Evolutionary conservation across 2,888 invertebrate genomes (phyloP).

Genomic region (Teleiodes luculella): DNA sequence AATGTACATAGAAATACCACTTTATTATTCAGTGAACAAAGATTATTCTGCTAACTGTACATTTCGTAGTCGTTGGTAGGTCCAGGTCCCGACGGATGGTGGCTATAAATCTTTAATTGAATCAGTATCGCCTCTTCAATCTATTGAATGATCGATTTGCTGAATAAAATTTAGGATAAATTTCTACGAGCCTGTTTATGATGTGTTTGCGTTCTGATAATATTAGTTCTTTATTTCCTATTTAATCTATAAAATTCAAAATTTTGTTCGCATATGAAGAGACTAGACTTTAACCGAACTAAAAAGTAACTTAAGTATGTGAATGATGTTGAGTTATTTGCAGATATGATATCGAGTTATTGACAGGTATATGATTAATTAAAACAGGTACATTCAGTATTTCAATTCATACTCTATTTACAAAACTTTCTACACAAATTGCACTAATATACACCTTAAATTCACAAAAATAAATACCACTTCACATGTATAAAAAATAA

Average conservation of each 20-base stretch:
- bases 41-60: neutral
- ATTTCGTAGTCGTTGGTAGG: conserved; percentile 20
- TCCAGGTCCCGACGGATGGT: conserved; percentile 39
- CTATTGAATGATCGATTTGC: conserved; percentile 41
- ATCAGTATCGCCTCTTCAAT: conserved; percentile 52
- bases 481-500: neutral
- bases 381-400: neutral
- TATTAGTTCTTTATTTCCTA: neutral
- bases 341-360: too few species aligned
- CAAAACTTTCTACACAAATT: conserved; percentile 40
- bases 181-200: neutral
- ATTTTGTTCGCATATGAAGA: too few species aligned
- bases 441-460: conserved; percentile 26
- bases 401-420: conserved; percentile 31
- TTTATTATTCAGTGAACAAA: neutral
- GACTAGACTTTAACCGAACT: neutral
- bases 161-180: conserved; percentile 30
- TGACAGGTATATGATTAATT: too few species aligned
- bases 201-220: neutral
- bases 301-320: neutral
- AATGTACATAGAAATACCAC: too few species aligned
- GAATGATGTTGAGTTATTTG: too few species aligned
- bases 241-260: too few species aligned
- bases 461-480: conserved; percentile 16
- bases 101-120: conserved; percentile 65